Evolutionary conservation across 2,888 invertebrate species (phyloP).

Genomic region (Thumatha senex): DNA sequence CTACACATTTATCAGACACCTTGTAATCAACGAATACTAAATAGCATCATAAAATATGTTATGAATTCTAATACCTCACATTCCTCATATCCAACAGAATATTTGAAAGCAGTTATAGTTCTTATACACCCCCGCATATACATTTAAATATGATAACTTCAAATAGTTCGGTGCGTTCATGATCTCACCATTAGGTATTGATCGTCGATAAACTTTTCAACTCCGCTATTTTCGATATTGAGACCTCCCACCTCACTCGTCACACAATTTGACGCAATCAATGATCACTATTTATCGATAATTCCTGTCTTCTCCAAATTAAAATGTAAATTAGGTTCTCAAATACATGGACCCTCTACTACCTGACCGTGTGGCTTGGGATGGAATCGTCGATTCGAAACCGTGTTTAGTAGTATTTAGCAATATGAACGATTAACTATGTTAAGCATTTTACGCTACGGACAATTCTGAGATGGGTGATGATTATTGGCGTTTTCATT

Average conservation of each 20-base stretch:
- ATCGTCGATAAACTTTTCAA: neutral
- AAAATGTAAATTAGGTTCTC: constrained; percentile 33
- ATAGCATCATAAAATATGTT: neutral
- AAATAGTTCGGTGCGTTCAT: neutral
- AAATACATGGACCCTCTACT: constrained; percentile 1
- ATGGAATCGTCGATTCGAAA: neutral
- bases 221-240: neutral
- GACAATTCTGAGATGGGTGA: no score
- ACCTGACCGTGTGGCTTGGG: neutral
- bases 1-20: no score
- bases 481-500: no score
- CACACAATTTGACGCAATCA: constrained; percentile 6
- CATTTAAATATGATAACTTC: neutral
- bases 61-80: neutral
- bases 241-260: constrained; percentile 12
- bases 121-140: constrained; percentile 4
- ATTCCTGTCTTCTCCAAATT: constrained; percentile 24
- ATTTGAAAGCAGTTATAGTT: neutral
- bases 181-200: no score
- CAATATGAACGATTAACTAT: no score
- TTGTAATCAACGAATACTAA: no score
- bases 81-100: neutral
- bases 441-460: no score
- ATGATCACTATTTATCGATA: neutral
- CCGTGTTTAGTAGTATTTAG: no score